Evolutionary conservation across 2,797 vertebrate species (phyloP).

Genomic region (Cirrhinus molitorella): DNA sequence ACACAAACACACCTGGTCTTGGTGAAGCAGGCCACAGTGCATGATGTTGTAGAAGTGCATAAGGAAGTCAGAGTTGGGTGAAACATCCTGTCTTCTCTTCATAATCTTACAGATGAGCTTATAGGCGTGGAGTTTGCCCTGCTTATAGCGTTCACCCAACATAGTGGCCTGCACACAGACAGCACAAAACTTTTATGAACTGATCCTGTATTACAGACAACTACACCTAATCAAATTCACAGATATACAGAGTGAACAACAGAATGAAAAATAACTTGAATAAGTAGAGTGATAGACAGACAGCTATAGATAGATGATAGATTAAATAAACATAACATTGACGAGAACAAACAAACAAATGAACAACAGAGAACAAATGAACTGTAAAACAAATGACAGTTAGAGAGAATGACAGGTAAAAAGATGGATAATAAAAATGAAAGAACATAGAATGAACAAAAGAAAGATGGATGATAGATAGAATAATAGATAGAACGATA

Average conservation of each 20-base stretch:
- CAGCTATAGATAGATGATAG: too few species aligned
- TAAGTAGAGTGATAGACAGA: neutral
- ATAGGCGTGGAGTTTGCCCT: constrained; percentile 98
- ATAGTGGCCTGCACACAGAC: constrained; percentile 88
- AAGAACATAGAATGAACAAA: too few species aligned
- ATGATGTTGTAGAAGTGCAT: constrained; percentile 99
- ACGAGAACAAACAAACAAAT: too few species aligned
- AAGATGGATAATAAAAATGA: too few species aligned
- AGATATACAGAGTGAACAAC: too few species aligned
- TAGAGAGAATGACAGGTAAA: too few species aligned
- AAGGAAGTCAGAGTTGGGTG: constrained; percentile 96
- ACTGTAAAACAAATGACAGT: too few species aligned
- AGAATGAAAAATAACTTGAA: too few species aligned
- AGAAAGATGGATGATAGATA: too few species aligned
- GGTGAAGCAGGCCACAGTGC: constrained; percentile 96
- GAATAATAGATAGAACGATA: neutral
- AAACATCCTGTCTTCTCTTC: constrained; percentile 98
- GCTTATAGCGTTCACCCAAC: constrained; percentile 96
- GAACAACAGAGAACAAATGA: too few species aligned
- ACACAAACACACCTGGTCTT: constrained; percentile 85
- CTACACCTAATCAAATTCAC: too few species aligned
- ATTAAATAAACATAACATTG: neutral
- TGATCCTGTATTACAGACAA: neutral
- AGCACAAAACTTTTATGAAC: neutral
- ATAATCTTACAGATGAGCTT: constrained; percentile 99